Conservation (phyloP, 2,888 invertebrate species). For the Biston betularia region DNA sequence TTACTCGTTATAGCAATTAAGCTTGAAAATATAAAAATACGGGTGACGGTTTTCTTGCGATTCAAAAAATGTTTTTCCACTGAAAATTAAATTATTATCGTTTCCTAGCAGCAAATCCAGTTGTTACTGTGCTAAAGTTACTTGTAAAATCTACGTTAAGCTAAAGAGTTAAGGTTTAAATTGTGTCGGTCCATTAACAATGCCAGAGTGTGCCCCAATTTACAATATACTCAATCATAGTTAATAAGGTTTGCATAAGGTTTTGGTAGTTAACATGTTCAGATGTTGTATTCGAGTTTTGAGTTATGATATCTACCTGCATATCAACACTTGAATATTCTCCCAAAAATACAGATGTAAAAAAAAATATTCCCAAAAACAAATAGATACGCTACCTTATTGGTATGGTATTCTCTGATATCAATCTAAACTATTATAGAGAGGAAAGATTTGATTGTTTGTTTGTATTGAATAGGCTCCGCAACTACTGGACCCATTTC, state of each 20-base stretch:
- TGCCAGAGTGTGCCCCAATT: constrained; percentile 51
- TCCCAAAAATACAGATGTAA: too few species aligned
- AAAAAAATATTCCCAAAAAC: too few species aligned
- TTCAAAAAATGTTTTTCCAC: constrained; percentile 49
- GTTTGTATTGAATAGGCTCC: too few species aligned
- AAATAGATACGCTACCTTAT: too few species aligned
- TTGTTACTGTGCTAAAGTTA: constrained; percentile 54
- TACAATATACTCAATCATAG: constrained; percentile 2
- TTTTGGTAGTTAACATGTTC: not conserved
- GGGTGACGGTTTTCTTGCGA: constrained; percentile 46
- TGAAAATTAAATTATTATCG: constrained; percentile 67
- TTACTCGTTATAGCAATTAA: not conserved
- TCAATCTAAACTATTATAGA: too few species aligned
- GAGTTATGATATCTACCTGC: too few species aligned
- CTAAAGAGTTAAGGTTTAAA: constrained; percentile 27
- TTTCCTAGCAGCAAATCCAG: constrained; percentile 64
- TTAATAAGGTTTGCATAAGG: constrained; percentile 2
- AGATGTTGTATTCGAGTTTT: not conserved
- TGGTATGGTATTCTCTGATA: too few species aligned
- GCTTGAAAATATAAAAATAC: constrained; percentile 22
- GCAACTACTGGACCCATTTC: too few species aligned
- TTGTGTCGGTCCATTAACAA: constrained; percentile 39
- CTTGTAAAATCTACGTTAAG: constrained; percentile 20
- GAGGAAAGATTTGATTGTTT: too few species aligned
- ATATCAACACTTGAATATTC: too few species aligned